Evolutionary conservation across 2,113 vertebrate genomes (phyloP).

Genomic region (Oryzias celebensis): DNA sequence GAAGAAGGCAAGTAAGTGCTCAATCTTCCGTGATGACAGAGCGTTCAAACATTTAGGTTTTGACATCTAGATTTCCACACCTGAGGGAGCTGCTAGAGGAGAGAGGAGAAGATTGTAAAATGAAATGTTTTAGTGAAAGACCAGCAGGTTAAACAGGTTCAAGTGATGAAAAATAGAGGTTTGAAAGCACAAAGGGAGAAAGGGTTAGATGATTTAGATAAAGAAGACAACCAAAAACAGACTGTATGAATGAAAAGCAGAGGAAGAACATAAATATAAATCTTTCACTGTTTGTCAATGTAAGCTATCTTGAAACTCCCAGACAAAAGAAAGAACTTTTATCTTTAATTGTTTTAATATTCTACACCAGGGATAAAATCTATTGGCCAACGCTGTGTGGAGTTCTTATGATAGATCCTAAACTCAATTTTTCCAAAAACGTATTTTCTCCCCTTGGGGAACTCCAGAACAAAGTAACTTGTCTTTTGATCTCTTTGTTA

Average conservation of each 20-base stretch:
- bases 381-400: not conserved
- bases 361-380: not conserved
- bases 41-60: slow-evolving; percentile 3
- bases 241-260: not conserved
- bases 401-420: not conserved
- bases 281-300: not conserved
- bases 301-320: not conserved
- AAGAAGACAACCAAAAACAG: not conserved
- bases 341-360: not conserved
- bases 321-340: not conserved
- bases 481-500: too few species aligned
- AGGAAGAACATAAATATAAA: too few species aligned
- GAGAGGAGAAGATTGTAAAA: slow-evolving; percentile 6
- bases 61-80: not conserved
- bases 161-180: not conserved
- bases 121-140: slow-evolving; percentile 7
- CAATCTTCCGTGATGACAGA: not conserved
- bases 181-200: not conserved
- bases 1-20: slow-evolving; percentile 4
- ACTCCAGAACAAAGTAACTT: too few species aligned
- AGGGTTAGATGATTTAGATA: not conserved
- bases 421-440: not conserved
- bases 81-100: slow-evolving; percentile 5
- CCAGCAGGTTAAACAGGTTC: slow-evolving; percentile 3
- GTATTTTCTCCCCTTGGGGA: too few species aligned